phyloP scores from a whole-genome alignment of 2,797 vertebrate species.

The Apogon hyalosoma region DNA sequence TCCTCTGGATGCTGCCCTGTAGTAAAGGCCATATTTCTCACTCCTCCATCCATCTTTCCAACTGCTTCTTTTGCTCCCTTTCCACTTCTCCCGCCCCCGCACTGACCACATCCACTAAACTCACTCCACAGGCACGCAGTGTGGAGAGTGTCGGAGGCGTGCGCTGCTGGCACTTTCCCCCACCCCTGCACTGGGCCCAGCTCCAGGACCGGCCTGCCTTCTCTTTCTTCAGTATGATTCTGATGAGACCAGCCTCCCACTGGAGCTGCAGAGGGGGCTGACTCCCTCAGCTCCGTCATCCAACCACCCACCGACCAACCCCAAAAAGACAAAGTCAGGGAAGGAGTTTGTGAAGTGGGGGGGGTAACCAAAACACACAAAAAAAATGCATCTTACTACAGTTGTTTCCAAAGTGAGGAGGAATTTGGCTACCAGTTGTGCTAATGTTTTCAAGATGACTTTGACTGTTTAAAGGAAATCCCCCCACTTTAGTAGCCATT shows the following conservation, averaged over 20 bases:
- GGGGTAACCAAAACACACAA: slow-evolving; percentile 30
- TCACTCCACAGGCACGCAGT: slow-evolving; percentile 83
- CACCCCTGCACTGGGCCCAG: slow-evolving; percentile 75
- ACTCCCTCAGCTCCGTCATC: slow-evolving; percentile 41
- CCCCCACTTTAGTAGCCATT: slow-evolving; percentile 85
- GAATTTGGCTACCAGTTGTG: slow-evolving; percentile 86
- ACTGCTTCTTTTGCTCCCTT: slow-evolving; percentile 60
- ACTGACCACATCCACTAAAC: slow-evolving; percentile 85
- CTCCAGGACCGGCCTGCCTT: slow-evolving; percentile 76
- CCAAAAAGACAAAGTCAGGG: slow-evolving; percentile 40
- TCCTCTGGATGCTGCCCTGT: slow-evolving; percentile 60
- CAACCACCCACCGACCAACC: slow-evolving; percentile 56
- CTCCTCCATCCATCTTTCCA: slow-evolving; percentile 55
- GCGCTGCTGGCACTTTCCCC: slow-evolving; percentile 83
- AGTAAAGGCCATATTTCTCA: slow-evolving; percentile 45
- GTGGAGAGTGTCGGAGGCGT: slow-evolving; percentile 84
- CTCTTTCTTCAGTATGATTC: slow-evolving; percentile 59
- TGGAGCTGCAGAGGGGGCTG: slow-evolving; percentile 20
- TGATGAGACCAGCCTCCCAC: slow-evolving; percentile 68
- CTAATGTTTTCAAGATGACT: slow-evolving; percentile 90
- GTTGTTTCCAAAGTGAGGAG: slow-evolving; percentile 81
- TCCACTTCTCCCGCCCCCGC: slow-evolving; percentile 75
- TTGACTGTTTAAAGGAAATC: slow-evolving; percentile 87
- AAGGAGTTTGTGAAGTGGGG: slow-evolving; percentile 35
- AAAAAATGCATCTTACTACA: slow-evolving; percentile 55